Evolutionary conservation across 2,113 vertebrate genomes (phyloP).

Genomic region (Redunca redunca): DNA sequence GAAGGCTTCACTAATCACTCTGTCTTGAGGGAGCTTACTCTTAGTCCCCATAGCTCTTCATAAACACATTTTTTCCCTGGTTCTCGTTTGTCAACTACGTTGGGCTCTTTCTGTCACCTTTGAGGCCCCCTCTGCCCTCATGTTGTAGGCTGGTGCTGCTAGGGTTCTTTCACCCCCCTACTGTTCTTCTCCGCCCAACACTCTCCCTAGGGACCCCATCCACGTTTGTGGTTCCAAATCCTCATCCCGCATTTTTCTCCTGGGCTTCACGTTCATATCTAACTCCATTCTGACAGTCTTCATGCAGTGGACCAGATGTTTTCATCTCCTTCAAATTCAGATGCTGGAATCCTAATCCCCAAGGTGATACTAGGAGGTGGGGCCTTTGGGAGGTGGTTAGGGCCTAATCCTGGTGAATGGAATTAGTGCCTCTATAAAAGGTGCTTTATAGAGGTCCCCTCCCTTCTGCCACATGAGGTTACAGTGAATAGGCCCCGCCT

Average conservation of each 20-base stretch:
- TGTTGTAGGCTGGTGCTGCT: neutral
- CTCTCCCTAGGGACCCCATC: neutral
- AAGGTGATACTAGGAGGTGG: neutral
- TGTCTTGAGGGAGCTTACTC: neutral
- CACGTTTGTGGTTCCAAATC: neutral
- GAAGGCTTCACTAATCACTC: neutral
- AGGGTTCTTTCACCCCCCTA: fast-evolving
- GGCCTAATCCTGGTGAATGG: neutral
- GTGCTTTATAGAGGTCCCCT: neutral
- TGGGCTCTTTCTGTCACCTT: neutral
- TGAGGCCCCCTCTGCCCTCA: neutral
- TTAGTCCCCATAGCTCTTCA: no score
- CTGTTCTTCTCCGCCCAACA: neutral
- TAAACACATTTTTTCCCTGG: neutral
- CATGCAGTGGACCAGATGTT: neutral
- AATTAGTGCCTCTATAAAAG: neutral
- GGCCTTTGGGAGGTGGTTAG: neutral
- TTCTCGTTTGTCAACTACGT: neutral
- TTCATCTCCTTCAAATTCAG: neutral
- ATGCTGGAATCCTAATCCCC: neutral
- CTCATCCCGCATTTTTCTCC: neutral
- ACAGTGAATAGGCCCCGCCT: neutral
- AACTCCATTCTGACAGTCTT: neutral
- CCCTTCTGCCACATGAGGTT: neutral
- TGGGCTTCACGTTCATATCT: neutral